A percentile compares a stretch with the other conserved stretches of the same genome.
phyloP scores from a whole-genome alignment of 2,888 invertebrate genomes.

The Helicoverpa assulta region DNA sequence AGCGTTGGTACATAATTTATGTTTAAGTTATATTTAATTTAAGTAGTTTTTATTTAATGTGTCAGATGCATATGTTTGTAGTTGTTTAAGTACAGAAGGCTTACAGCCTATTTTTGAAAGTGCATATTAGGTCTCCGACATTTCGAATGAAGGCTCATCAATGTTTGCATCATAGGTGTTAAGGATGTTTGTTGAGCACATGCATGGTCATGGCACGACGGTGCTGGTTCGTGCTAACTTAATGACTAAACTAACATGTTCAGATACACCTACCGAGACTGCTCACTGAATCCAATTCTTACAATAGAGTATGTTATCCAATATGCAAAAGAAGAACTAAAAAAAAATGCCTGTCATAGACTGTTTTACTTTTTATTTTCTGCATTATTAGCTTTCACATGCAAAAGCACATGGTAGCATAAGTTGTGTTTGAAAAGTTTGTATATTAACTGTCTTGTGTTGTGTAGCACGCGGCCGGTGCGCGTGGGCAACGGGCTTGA shows the following conservation, averaged over 20 bases:
- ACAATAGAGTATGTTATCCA: neutral
- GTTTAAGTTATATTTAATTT: constrained; percentile 26
- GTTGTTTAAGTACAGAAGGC: constrained; percentile 11
- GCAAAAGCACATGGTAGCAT: constrained; percentile 42
- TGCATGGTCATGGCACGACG: constrained; percentile 24
- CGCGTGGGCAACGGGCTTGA: constrained; percentile 94
- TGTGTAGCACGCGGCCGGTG: constrained; percentile 94
- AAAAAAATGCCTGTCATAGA: constrained; percentile 26
- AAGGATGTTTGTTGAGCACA: constrained; percentile 18
- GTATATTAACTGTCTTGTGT: constrained; percentile 19
- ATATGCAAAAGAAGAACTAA: constrained; percentile 3
- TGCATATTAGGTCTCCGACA: constrained; percentile 15
- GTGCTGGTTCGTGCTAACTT: constrained; percentile 26
- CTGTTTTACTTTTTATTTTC: constrained; percentile 34
- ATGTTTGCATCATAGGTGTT: constrained; percentile 15
- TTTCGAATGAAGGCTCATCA: constrained; percentile 3
- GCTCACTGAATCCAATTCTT: constrained; percentile 1
- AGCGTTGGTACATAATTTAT: constrained; percentile 40
- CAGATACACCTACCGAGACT: neutral
- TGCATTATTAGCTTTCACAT: constrained; percentile 54
- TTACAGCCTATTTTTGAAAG: constrained; percentile 10
- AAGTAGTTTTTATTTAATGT: constrained; percentile 34
- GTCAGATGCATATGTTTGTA: constrained; percentile 14
- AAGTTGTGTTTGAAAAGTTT: neutral
- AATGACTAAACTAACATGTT: neutral